Percentiles rank a stretch among this genome's conserved stretches.
These are phyloP conservation scores for Aldabrachelys gigantea DNA, from an alignment of 2,113 vertebrate species.

Conservation along the genomic window DNA sequence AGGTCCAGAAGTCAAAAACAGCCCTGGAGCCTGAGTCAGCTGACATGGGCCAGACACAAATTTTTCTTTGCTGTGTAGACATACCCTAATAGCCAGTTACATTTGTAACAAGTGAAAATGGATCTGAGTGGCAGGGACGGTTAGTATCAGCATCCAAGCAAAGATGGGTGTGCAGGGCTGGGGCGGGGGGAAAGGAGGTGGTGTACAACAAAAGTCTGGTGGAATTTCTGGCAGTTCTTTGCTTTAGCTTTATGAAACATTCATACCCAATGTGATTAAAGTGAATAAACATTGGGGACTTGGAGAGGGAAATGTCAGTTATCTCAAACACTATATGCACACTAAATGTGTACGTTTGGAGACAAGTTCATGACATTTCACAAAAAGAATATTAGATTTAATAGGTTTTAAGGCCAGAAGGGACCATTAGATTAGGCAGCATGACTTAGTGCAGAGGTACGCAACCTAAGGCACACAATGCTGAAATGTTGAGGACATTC, in stretches of 20 bases:
- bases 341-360: background rate
- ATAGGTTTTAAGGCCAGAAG: background rate
- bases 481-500: too few relatives aligned
- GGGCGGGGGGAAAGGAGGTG: background rate
- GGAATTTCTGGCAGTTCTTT: background rate
- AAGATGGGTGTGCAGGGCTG: background rate
- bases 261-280: background rate
- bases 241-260: background rate
- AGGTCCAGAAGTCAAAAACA: too few relatives aligned
- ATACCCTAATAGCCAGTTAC: background rate
- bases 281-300: background rate
- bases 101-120: background rate
- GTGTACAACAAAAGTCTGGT: background rate
- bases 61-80: too few relatives aligned
- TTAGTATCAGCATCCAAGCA: background rate
- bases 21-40: too few relatives aligned
- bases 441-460: background rate
- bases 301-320: background rate
- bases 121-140: background rate
- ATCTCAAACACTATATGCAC: background rate
- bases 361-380: background rate
- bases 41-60: too few relatives aligned
- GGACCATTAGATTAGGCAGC: background rate
- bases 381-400: background rate
- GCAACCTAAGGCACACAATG: too few relatives aligned